Evolutionary conservation across 2,888 invertebrate species (phyloP).

Genomic region (Drosophila nigricruria): DNA sequence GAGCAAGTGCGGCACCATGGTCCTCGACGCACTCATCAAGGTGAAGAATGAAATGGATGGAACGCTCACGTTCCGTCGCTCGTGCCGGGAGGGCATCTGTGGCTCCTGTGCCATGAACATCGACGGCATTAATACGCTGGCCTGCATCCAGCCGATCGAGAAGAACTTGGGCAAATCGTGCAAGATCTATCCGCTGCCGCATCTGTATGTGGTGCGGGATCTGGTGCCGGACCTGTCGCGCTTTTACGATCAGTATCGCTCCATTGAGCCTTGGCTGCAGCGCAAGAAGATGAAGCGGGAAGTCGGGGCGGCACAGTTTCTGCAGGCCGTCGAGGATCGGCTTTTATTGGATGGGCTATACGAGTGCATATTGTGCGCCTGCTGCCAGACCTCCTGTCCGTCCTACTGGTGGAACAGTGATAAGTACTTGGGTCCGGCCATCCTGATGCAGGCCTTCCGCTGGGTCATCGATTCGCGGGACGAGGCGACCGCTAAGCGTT

Average conservation of each 20-base stretch:
- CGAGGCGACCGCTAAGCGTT: constrained; percentile 90
- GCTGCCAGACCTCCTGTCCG: constrained; percentile 98
- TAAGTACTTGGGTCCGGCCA: constrained; percentile 98
- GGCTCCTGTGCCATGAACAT: constrained; percentile 99
- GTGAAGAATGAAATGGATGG: constrained; percentile 98
- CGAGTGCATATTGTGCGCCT: constrained; percentile 98
- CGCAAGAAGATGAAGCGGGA: constrained; percentile 85
- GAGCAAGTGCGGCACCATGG: constrained; percentile 96
- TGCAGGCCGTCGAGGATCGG: constrained; percentile 95
- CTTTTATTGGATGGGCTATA: constrained; percentile 97
- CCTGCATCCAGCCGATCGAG: constrained; percentile 94
- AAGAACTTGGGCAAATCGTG: constrained; percentile 87
- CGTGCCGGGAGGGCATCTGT: constrained; percentile 99
- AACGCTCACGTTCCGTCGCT: constrained; percentile 96
- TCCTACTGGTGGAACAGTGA: constrained; percentile 99
- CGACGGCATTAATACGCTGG: constrained; percentile 96
- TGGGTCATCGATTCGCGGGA: constrained; percentile 99
- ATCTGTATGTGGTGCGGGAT: constrained; percentile 99
- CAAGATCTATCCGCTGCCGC: constrained; percentile 97
- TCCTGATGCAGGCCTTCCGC: constrained; percentile 98
- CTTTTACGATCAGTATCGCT: constrained; percentile 97
- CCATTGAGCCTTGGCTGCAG: constrained; percentile 98
- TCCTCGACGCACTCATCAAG: constrained; percentile 96
- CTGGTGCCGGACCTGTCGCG: constrained; percentile 96
- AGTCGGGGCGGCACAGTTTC: constrained; percentile 90